phyloP scores from a whole-genome alignment of 53 echinoderm and acorn worm species.

The Paelopatides confundens region DNA sequence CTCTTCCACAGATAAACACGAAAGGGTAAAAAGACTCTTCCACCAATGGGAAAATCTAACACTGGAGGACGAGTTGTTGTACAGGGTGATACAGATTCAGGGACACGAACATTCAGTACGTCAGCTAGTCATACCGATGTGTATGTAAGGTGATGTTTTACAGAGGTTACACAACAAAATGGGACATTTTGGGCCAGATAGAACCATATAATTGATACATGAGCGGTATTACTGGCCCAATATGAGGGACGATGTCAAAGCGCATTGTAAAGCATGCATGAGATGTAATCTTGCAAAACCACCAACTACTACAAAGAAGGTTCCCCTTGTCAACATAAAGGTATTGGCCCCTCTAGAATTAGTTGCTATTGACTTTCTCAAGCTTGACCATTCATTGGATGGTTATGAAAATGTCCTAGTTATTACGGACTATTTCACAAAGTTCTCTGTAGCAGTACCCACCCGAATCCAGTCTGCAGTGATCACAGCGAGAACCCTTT shows the following conservation, averaged over 20 bases:
- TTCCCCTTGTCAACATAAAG: constrained; percentile 25
- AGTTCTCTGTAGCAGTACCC: constrained; percentile 51
- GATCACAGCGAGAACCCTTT: constrained; percentile 44
- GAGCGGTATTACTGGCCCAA: constrained; percentile 38
- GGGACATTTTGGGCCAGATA: constrained; percentile 29
- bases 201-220: constrained; percentile 9
- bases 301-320: background rate
- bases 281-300: constrained; percentile 42
- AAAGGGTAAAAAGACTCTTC: too few species aligned
- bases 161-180: constrained; percentile 18
- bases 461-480: constrained; percentile 52
- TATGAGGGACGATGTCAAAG: background rate
- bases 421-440: constrained; percentile 57
- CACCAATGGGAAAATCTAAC: background rate
- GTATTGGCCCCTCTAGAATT: constrained; percentile 49
- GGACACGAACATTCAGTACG: background rate
- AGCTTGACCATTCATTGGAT: constrained; percentile 31
- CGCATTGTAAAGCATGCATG: background rate
- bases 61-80: background rate
- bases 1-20: too few species aligned
- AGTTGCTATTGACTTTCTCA: constrained; percentile 46
- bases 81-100: background rate
- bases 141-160: background rate
- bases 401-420: constrained; percentile 57
- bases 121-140: background rate